phyloP scores from a whole-genome alignment of 2,113 vertebrate genomes.

The Ptyas mucosa region DNA sequence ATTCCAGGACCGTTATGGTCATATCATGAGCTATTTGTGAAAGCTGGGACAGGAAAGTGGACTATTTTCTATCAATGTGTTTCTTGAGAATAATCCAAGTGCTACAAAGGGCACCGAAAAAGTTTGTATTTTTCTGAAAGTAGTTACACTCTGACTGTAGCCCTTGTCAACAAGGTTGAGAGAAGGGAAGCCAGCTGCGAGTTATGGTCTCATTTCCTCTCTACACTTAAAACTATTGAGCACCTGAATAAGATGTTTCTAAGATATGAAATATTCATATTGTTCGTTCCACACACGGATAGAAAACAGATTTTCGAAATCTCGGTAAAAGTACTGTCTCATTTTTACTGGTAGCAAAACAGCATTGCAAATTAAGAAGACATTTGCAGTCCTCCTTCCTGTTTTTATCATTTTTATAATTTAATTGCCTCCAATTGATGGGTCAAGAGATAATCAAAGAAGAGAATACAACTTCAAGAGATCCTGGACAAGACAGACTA shows the following conservation, averaged over 20 bases:
- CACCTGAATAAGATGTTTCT: neutral
- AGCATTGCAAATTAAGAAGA: neutral
- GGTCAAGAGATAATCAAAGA: neutral
- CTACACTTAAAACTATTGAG: neutral
- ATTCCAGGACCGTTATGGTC: neutral
- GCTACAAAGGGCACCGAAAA: neutral
- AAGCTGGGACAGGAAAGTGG: neutral
- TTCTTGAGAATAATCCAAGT: neutral
- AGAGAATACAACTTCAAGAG: neutral
- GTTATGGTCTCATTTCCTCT: neutral
- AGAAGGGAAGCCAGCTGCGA: neutral
- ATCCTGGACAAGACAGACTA: neutral
- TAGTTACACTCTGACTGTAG: neutral
- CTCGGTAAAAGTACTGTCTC: neutral
- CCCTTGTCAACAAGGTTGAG: neutral
- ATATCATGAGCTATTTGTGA: neutral
- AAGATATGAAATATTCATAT: neutral
- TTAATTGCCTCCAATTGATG: neutral
- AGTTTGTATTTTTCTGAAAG: neutral
- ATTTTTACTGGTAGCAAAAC: neutral
- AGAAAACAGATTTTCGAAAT: neutral
- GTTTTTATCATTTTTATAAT: neutral
- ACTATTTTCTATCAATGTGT: neutral
- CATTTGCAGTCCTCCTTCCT: neutral
- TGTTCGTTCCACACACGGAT: neutral